Base-by-base conservation (phyloP, 1,140 invertebrate species). In the Solenopsis invicta region DNA sequence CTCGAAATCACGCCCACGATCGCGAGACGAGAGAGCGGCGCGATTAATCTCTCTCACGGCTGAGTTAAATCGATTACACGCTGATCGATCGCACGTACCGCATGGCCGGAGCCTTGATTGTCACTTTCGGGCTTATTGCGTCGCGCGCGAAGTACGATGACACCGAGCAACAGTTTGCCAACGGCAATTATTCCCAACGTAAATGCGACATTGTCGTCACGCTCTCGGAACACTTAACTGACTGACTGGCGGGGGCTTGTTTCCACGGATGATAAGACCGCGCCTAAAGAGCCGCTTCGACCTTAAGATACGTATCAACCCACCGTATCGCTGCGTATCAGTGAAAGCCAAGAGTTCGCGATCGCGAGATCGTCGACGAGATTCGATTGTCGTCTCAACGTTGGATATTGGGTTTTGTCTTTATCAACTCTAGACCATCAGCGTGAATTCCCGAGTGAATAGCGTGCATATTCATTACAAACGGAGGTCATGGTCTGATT, bases 151-250 rank as follows among this genome's bases (percentile, higher is more conserved):
- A 69, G 67, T 72, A 48, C 67, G 78, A 82, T 82, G 67, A 82
- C 67, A 82, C 78, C 18, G 18, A 8, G 41, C 41, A 8, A 52
- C 24, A 45, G 10, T 71, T 34, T 61, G 29, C 12, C 50, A 72
- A 13, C 52, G 52, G 18, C 37, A 61, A 59, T 72, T 82, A 82
- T 72, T 75, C 21, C 21, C 66, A 89, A 89, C 71, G 50, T 81
- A 81, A 89, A 54, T 86, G 69, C 82, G 88, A 89, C 67, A 86
- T 85, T 69, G 82, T 80, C 61, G 61, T 21, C 56, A 52, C 62
- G 45, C 75, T 88, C 69, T 88, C 48, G 88, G 21, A 52, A 77
- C n/a, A 62, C 50, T 76, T 74, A 48, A 37, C 64, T 74, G 69
- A 89, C 84, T 76, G 76, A 86, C 54, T 71, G 69, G 69, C 34